Evolutionary conservation across 2,113 vertebrate species (phyloP).

Genomic region (Toxotes chatareus): DNA sequence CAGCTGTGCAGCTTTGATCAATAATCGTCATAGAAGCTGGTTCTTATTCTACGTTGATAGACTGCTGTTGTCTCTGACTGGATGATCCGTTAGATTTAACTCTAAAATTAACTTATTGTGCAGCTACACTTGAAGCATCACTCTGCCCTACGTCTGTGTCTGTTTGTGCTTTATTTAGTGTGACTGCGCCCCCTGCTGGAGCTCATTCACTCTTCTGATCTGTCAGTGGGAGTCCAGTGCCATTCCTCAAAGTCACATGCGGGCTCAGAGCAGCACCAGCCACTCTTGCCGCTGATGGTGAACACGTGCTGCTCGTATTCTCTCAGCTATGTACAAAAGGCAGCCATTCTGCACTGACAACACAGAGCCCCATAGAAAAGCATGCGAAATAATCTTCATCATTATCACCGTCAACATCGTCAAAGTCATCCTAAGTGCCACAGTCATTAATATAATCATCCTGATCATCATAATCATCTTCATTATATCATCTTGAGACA

Average conservation of each 20-base stretch:
- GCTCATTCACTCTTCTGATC: not conserved
- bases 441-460: conserved; percentile 68
- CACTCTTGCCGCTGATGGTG: not conserved
- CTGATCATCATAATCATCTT: conserved; percentile 62
- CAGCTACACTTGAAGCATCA: conserved; percentile 19
- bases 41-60: conserved; percentile 21
- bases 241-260: conserved; percentile 20
- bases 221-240: conserved; percentile 1
- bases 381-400: conserved; percentile 73
- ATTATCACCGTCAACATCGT: conserved; percentile 47
- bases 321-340: conserved; percentile 26
- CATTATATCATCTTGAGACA: conserved; percentile 78
- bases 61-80: conserved; percentile 24
- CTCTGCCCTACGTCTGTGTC: not conserved
- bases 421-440: conserved; percentile 48
- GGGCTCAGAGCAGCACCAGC: not conserved
- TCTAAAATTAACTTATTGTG: conserved; percentile 17
- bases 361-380: conserved; percentile 75
- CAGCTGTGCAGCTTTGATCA: conserved; percentile 4
- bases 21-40: conserved; percentile 5
- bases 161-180: conserved; percentile 38
- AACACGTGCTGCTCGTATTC: not conserved
- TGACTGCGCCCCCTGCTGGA: conserved; percentile 67
- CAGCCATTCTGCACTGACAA: conserved; percentile 76
- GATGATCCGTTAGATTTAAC: conserved; percentile 4